Percentiles rank a stretch among this genome's conserved stretches.
phyloP scores from a whole-genome alignment of 2,113 vertebrate species.

The Ailuropoda melanoleuca region DNA sequence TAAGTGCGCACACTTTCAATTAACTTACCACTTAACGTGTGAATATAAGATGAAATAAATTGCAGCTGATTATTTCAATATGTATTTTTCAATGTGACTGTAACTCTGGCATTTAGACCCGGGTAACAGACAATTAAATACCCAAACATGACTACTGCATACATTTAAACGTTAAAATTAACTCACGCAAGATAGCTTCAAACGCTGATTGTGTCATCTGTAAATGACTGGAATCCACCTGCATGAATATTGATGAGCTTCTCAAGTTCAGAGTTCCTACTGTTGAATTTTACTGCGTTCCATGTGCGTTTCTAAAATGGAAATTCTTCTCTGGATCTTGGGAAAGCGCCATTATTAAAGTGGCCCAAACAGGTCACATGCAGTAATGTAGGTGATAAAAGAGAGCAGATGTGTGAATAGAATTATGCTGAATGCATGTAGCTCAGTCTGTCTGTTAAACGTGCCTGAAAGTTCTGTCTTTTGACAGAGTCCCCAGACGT shows the following conservation, averaged over 20 bases:
- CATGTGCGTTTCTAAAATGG: not conserved
- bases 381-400: not conserved
- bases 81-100: not conserved
- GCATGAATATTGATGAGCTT: constrained; percentile 50
- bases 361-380: not conserved
- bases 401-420: not conserved
- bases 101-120: not conserved
- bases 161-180: constrained; percentile 41
- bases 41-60: not conserved
- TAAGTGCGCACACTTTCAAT: not conserved
- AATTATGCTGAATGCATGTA: not conserved
- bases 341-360: not conserved
- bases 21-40: not conserved
- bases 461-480: not conserved
- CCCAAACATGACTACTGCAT: not conserved
- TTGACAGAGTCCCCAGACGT: rapidly evolving
- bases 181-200: not conserved
- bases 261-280: not conserved
- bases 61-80: not conserved
- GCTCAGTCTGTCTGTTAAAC: too few species aligned
- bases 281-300: not conserved
- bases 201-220: constrained; percentile 1
- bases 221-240: constrained; percentile 11
- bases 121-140: constrained; percentile 45
- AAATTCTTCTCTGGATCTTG: not conserved